These are phyloP conservation scores for Tillus elongatus DNA, from an alignment of 2,888 invertebrate genomes.

Conservation along the genomic window DNA sequence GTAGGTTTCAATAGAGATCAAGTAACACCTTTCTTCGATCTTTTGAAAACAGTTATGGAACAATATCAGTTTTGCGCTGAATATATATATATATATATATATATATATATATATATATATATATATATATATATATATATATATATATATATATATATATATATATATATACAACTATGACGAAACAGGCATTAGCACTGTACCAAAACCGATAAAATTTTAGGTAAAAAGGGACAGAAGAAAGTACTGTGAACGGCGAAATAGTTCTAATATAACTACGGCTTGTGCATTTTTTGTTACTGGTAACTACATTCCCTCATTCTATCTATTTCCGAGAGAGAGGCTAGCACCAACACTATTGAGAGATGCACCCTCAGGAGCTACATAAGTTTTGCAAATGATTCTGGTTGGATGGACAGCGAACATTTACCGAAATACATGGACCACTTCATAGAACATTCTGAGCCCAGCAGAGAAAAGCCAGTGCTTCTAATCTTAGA, in stretches of 20 bases:
- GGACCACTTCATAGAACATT: slow-evolving; percentile 9
- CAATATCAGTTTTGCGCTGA: slow-evolving; percentile 4
- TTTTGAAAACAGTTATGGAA: neutral
- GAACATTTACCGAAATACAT: neutral
- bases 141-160: no score
- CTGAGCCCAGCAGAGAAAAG: slow-evolving; percentile 6
- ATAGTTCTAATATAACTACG: slow-evolving; percentile 36
- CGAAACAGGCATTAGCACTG: slow-evolving; percentile 38
- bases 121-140: no score
- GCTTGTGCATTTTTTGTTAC: slow-evolving; percentile 31
- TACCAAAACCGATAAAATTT: slow-evolving; percentile 35
- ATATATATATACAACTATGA: no score
- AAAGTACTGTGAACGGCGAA: slow-evolving; percentile 37
- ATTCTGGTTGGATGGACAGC: slow-evolving; percentile 1
- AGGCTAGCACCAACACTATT: slow-evolving; percentile 35
- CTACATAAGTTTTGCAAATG: slow-evolving; percentile 21
- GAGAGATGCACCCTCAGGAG: slow-evolving; percentile 36
- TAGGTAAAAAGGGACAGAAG: slow-evolving; percentile 22
- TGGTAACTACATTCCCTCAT: slow-evolving; percentile 38
- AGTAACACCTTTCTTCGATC: neutral
- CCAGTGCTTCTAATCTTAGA: slow-evolving; percentile 9
- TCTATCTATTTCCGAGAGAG: slow-evolving; percentile 42
- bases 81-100: slow-evolving; percentile 16
- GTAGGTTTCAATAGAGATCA: slow-evolving; percentile 22
- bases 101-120: no score